These are phyloP conservation scores for Ceuthmochares aereus DNA, from an alignment of 2,113 vertebrate genomes.

Conservation along the genomic window DNA sequence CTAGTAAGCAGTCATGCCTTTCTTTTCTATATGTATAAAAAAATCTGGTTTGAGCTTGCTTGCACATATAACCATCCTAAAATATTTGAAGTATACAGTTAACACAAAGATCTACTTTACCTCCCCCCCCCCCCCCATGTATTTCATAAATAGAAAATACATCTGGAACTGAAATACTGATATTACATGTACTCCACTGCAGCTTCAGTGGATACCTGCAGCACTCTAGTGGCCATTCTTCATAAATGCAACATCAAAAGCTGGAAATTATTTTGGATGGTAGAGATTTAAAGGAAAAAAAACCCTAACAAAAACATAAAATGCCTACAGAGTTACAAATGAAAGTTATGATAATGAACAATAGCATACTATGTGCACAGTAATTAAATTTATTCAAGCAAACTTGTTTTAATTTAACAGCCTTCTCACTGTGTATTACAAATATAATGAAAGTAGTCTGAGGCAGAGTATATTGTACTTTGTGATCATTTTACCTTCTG, in stretches of 20 bases:
- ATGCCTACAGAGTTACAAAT: neutral
- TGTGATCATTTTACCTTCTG: slow-evolving; percentile 19
- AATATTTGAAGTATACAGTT: neutral
- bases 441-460: neutral
- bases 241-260: slow-evolving; percentile 70
- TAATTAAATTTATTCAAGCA: slow-evolving; percentile 30
- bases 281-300: neutral
- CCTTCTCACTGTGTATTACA: neutral
- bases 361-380: neutral
- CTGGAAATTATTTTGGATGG: neutral
- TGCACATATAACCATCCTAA: neutral
- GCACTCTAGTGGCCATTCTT: slow-evolving; percentile 84
- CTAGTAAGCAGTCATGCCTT: neutral
- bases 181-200: neutral
- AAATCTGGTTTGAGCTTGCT: neutral
- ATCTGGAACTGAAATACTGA: neutral
- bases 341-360: slow-evolving; percentile 3
- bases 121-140: too few relatives aligned
- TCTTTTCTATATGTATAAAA: neutral
- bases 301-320: neutral
- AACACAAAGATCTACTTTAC: neutral
- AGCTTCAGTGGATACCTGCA: slow-evolving; percentile 73
- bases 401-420: slow-evolving; percentile 13
- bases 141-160: neutral
- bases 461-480: neutral